Percentiles rank a stretch among this genome's conserved stretches.
phyloP scores from a whole-genome alignment of 1,140 invertebrate species.

The Drosophila suzukii region DNA sequence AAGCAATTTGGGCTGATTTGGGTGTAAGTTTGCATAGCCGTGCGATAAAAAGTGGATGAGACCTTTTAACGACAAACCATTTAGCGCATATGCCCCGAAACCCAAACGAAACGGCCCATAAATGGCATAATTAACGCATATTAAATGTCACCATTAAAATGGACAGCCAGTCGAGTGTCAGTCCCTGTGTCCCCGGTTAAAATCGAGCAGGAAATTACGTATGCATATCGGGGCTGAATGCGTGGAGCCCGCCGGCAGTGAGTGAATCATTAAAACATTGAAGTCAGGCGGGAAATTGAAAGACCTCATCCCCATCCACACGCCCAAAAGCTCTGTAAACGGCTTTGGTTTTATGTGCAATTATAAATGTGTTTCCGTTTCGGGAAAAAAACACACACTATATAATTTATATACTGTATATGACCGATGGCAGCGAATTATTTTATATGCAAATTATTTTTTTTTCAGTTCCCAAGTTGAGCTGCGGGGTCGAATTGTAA shows the following conservation, averaged over 20 bases:
- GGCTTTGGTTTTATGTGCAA: slow-evolving; percentile 52
- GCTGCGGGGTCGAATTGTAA: slow-evolving; percentile 4
- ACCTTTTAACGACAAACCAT: slow-evolving; percentile 69
- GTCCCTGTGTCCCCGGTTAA: slow-evolving; percentile 30
- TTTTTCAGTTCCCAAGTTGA: slow-evolving; percentile 54
- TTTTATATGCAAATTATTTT: slow-evolving; percentile 39
- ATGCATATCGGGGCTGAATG: slow-evolving; percentile 44
- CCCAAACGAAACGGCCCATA: slow-evolving; percentile 46
- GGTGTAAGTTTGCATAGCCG: slow-evolving; percentile 20
- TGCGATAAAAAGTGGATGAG: slow-evolving; percentile 69
- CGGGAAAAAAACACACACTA: slow-evolving; percentile 19
- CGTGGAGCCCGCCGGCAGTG: slow-evolving; percentile 2
- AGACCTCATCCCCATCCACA: slow-evolving; percentile 1
- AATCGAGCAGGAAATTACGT: slow-evolving; percentile 63
- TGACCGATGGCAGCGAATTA: slow-evolving; percentile 36
- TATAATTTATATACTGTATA: slow-evolving; percentile 36
- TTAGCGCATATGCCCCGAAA: slow-evolving; percentile 61
- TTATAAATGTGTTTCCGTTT: slow-evolving; percentile 63
- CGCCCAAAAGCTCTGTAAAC: slow-evolving; percentile 29
- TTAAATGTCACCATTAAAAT: slow-evolving; percentile 79
- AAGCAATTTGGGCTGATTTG: slow-evolving; percentile 38
- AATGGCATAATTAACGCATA: slow-evolving; percentile 79
- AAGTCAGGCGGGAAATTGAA: slow-evolving; percentile 43
- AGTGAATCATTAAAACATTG: slow-evolving; percentile 50
- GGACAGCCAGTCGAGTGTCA: slow-evolving; percentile 27